Evolutionary conservation across 2,888 invertebrate species (phyloP).

Genomic region (Dioctria linearis): DNA sequence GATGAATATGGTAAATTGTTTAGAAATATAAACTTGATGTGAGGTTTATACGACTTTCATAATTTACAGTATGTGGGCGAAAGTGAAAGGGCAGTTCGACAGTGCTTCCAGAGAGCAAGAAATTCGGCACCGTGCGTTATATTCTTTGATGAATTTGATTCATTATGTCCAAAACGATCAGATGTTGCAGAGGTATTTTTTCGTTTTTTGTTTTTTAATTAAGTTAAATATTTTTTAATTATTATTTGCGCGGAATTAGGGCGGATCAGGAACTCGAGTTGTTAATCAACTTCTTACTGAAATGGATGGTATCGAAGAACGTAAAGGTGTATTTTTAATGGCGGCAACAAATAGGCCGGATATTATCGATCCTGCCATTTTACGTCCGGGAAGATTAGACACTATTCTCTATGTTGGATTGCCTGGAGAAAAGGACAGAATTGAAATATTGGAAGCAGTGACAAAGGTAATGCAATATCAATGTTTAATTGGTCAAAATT

Average conservation of each 20-base stretch:
- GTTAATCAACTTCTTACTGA: constrained; percentile 98
- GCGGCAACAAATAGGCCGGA: constrained; percentile 98
- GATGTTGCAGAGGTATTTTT: constrained; percentile 73
- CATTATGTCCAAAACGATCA: constrained; percentile 91
- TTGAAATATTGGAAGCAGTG: constrained; percentile 89
- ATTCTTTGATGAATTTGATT: constrained; percentile 98
- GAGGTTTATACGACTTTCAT: constrained; percentile 44
- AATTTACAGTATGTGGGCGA: constrained; percentile 92
- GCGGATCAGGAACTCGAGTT: constrained; percentile 85
- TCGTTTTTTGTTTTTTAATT: not conserved
- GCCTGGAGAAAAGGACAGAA: constrained; percentile 84
- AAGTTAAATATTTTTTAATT: constrained; percentile 12
- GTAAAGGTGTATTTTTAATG: constrained; percentile 94
- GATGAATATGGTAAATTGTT: constrained; percentile 87
- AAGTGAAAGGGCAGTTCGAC: constrained; percentile 96
- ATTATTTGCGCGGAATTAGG: constrained; percentile 68
- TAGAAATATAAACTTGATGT: constrained; percentile 5
- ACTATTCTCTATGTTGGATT: constrained; percentile 92
- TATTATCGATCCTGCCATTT: constrained; percentile 95
- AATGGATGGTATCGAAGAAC: constrained; percentile 96
- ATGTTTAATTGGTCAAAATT: constrained; percentile 6
- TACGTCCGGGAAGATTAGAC: constrained; percentile 90
- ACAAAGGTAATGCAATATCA: constrained; percentile 82
- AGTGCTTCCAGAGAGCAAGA: constrained; percentile 93
- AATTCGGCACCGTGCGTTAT: constrained; percentile 98